Evolutionary conservation across 2,888 invertebrate genomes (phyloP), one percentile per base, ranked within the genome.

Genomic region (Pherbina coryleti): DNA sequence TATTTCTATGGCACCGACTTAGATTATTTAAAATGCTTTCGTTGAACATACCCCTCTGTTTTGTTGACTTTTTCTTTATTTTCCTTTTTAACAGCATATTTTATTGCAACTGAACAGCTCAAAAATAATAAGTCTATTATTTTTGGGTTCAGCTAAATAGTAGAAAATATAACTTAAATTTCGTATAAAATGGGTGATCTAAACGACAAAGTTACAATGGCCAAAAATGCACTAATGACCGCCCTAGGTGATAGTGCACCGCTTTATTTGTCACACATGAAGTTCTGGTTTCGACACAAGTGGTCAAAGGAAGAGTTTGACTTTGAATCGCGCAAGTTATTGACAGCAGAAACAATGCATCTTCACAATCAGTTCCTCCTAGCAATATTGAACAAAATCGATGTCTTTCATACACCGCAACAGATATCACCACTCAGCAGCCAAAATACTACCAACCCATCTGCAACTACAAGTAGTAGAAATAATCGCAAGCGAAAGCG

Each of bases 251-350:
- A 94, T 71, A 94, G 93, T 87, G 91, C 92, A 3, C 92, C 92
- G 78, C 91, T 92, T 87, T 96, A 96, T 87, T 93, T 94, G 83
- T 91, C 91, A 70, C 92, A 94, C 82, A 92, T 95, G 92, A 94
- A 94, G 82, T 91, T 93, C 73, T 95, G 95, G 95, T 95, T 95
- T 84, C 91, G 92, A 74, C 92, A 92, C 87, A 92, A 95, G 89
- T 92, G 95, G 79, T 93, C 94, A 0, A 96, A 95, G 87, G 94
- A 96, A 86, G 95, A 96, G 84, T 97, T 97, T 87, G 96, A 97
- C 84, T 88, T 90, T 17, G 94, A 95, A 90, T 95, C 95, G 5
- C 91, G 96, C 55, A 93, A 93, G 86, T 90, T 97, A 19, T 90
- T 97, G 80, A 91, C 92, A 9, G 90, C 92, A 8, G 94, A 95